Conservation (phyloP, 53 echinoderm and acorn worm species). For the Temnopleurus reevesii region DNA sequence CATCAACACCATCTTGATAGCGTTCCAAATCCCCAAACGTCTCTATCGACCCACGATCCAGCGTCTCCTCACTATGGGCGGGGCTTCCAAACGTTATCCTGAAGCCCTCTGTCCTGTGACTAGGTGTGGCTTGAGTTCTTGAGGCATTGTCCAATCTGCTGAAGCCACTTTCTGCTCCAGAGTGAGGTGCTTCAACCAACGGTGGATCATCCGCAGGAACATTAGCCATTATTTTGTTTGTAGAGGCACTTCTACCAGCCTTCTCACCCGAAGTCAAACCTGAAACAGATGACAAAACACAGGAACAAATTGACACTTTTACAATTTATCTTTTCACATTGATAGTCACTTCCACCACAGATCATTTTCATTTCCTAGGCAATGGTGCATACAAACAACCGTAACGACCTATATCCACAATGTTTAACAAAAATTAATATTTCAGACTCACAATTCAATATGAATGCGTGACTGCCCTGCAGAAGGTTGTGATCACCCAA, state of each 20-base stretch:
- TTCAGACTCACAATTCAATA: too few species aligned
- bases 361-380: too few species aligned
- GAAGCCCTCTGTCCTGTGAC: slow-evolving; percentile 39
- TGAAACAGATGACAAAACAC: too few species aligned
- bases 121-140: background rate
- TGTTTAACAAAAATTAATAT: too few species aligned
- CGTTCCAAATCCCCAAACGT: background rate
- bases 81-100: slow-evolving; percentile 11
- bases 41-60: background rate
- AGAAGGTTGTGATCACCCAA: too few species aligned
- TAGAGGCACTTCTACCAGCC: background rate
- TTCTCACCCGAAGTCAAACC: background rate
- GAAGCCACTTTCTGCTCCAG: background rate
- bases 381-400: too few species aligned
- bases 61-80: too few species aligned
- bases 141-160: background rate
- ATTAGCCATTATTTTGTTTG: background rate
- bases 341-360: too few species aligned
- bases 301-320: too few species aligned
- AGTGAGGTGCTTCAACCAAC: background rate
- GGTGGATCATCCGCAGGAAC: background rate
- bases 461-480: too few species aligned
- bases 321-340: too few species aligned
- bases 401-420: too few species aligned
- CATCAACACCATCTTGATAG: background rate